A percentile compares a stretch with the other conserved stretches of the same genome.
These are phyloP conservation scores for Lamprologus speciosus DNA, from an alignment of 2,113 vertebrate species.

Conservation along the genomic window DNA sequence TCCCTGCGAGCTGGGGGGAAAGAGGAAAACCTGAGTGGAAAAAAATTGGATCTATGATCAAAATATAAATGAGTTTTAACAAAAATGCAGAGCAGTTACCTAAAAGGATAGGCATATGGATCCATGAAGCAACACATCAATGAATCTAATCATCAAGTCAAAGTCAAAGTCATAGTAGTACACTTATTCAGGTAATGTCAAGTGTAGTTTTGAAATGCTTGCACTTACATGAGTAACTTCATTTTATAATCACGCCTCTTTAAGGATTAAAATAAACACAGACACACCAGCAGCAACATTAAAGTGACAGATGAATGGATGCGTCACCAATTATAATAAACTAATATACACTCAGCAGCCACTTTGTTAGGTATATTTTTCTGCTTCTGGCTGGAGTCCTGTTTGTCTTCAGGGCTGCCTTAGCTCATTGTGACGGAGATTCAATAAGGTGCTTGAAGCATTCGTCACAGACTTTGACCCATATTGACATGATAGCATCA, in stretches of 20 bases:
- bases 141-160: neutral
- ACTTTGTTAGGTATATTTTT: neutral
- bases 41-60: neutral
- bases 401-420: neutral
- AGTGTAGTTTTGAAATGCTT: neutral
- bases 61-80: neutral
- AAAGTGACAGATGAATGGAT: neutral
- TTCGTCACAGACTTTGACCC: neutral
- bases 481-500: neutral
- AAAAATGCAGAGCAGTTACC: neutral
- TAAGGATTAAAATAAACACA: neutral
- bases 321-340: neutral
- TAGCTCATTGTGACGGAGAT: neutral
- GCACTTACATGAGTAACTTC: neutral
- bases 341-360: neutral
- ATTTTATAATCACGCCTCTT: rapidly evolving
- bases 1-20: neutral
- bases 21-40: neutral
- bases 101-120: neutral
- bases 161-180: neutral
- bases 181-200: neutral
- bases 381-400: neutral
- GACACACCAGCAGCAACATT: neutral
- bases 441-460: neutral
- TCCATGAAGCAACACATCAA: neutral